Evolutionary conservation across 2,888 invertebrate species (phyloP).

Genomic region (Platynereis dumerilii): DNA sequence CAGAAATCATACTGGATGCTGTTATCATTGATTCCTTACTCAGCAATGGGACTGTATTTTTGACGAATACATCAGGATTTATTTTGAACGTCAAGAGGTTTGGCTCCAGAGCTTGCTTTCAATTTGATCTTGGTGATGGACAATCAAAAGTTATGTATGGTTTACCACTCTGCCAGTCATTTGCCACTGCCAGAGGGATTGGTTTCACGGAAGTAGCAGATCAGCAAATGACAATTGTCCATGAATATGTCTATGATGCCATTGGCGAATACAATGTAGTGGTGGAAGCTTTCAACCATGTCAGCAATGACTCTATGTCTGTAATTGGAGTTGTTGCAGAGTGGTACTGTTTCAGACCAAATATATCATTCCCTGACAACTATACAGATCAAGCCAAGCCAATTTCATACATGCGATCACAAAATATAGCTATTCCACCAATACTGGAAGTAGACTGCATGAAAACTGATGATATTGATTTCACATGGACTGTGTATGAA

Average conservation of each 20-base stretch:
- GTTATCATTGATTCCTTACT: not conserved
- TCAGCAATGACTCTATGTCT: constrained; percentile 8
- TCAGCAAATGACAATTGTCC: not conserved
- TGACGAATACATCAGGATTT: not conserved
- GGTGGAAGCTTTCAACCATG: constrained; percentile 10
- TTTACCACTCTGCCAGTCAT: not conserved
- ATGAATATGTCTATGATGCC: constrained; percentile 7
- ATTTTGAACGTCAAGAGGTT: not conserved
- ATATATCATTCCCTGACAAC: constrained; percentile 9
- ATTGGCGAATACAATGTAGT: not conserved
- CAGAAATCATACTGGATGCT: constrained; percentile 4
- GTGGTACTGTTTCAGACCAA: constrained; percentile 8
- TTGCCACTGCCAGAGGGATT: not conserved
- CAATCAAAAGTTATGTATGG: not conserved
- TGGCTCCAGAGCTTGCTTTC: constrained; percentile 2
- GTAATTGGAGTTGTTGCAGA: not conserved
- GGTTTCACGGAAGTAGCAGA: not conserved
- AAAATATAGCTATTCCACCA: not conserved
- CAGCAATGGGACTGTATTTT: constrained; percentile 2
- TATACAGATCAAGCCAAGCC: not conserved
- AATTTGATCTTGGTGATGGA: constrained; percentile 2
- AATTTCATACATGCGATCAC: constrained; percentile 5
- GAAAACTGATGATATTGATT: not conserved
- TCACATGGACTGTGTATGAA: constrained; percentile 1
- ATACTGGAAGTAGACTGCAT: constrained; percentile 8